Conservation (phyloP, 2,113 vertebrate genomes). For the Daphoenositta chrysoptera region DNA sequence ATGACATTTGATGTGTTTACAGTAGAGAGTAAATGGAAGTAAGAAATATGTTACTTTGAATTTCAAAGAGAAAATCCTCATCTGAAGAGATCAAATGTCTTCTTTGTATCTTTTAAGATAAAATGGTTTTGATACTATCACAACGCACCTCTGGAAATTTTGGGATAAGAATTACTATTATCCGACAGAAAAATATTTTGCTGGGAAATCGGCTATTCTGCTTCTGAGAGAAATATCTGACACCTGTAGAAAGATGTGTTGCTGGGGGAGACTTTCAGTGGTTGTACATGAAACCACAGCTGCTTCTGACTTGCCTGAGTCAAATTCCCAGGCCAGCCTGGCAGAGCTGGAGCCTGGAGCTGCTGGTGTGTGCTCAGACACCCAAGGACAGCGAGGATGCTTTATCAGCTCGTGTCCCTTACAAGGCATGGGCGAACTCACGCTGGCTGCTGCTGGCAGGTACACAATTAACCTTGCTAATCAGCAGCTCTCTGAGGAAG, state of each 20-base stretch:
- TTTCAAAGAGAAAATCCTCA: not conserved
- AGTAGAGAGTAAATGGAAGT: not conserved
- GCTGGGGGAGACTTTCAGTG: not conserved
- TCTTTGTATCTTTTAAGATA: not conserved
- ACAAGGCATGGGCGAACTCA: not conserved
- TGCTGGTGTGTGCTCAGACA: not conserved
- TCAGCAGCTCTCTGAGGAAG: conserved; percentile 9
- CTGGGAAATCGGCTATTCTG: not conserved
- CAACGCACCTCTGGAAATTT: not conserved
- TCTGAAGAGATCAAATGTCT: not conserved
- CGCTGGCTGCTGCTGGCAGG: not conserved
- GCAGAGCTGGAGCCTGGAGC: not conserved
- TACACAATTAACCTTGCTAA: conserved; percentile 48
- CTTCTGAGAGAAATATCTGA: not conserved
- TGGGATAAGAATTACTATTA: not conserved
- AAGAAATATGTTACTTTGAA: not conserved
- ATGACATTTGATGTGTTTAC: not conserved
- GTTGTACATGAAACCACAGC: not conserved
- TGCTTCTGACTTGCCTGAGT: not conserved
- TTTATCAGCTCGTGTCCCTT: not conserved
- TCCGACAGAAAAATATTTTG: not conserved
- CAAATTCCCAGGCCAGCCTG: not conserved
- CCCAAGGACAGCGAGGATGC: not conserved
- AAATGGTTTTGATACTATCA: not conserved
- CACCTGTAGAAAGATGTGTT: not conserved